phyloP scores from a whole-genome alignment of 1,140 invertebrate genomes.

The Mercenaria mercenaria region DNA sequence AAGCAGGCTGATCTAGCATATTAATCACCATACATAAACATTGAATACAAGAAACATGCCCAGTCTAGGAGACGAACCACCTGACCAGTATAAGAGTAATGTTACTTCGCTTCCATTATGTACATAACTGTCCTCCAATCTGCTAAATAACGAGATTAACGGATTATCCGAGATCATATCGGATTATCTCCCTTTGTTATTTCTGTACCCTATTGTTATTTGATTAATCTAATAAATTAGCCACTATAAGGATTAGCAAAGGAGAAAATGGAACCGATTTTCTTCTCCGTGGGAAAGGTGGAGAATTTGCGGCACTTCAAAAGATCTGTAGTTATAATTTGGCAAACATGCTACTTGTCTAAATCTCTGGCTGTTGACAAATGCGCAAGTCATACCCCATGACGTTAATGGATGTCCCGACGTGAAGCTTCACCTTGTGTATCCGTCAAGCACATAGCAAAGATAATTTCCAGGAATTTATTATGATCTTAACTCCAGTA shows the following conservation, averaged over 20 bases:
- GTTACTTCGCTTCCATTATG: slow-evolving; percentile 6
- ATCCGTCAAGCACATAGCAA: no score
- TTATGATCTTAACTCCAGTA: no score
- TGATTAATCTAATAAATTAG: slow-evolving; percentile 54
- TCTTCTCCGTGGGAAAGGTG: slow-evolving; percentile 52
- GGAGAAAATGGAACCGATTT: slow-evolving; percentile 13
- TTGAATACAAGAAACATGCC: not conserved
- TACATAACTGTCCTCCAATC: not conserved
- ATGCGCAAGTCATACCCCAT: not conserved
- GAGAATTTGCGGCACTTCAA: not conserved
- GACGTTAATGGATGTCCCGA: not conserved
- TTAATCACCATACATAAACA: no score
- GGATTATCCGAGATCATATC: slow-evolving; percentile 34
- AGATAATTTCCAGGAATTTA: no score
- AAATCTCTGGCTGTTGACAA: not conserved
- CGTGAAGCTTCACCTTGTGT: no score
- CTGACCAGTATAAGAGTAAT: not conserved
- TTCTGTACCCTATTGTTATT: slow-evolving; percentile 7
- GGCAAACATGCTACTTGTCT: not conserved
- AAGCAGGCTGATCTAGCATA: no score
- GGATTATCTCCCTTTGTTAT: slow-evolving; percentile 36
- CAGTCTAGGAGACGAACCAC: not conserved
- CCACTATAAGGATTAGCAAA: slow-evolving; percentile 23
- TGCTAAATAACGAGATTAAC: slow-evolving; percentile 31
- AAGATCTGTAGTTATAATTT: not conserved